A percentile compares a stretch with the other conserved stretches of the same genome.
phyloP scores from a whole-genome alignment of 1,140 invertebrate species.

The Xylocopa sonorina region DNA sequence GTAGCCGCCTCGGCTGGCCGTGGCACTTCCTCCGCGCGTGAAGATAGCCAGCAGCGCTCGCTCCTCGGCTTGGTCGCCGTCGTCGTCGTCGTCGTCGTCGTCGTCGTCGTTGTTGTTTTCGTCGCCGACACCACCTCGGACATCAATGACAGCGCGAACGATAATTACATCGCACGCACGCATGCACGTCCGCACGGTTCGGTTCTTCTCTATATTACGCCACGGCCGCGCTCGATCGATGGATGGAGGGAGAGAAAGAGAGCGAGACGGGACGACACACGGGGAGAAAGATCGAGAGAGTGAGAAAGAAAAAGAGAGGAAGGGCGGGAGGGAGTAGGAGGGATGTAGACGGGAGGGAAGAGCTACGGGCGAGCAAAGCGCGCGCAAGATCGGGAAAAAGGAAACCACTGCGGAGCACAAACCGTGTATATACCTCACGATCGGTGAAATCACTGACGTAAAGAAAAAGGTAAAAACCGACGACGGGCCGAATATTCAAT shows the following conservation, averaged over 20 bases:
- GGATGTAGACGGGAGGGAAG: slow-evolving; percentile 29
- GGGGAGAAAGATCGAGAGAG: slow-evolving; percentile 14
- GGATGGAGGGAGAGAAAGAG: slow-evolving; percentile 44
- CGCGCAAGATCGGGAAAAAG: slow-evolving; percentile 49
- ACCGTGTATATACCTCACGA: neutral
- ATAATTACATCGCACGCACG: slow-evolving; percentile 75
- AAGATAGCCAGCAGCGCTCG: slow-evolving; percentile 48
- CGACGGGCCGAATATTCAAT: neutral
- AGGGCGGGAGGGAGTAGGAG: slow-evolving; percentile 16
- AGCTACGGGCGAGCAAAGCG: slow-evolving; percentile 45
- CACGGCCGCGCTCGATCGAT: slow-evolving; percentile 49
- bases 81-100: slow-evolving; percentile 27
- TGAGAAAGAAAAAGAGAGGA: neutral
- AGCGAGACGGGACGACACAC: slow-evolving; percentile 22
- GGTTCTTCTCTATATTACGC: slow-evolving; percentile 50
- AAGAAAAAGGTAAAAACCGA: neutral
- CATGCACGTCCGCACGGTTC: slow-evolving; percentile 55
- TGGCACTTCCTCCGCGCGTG: slow-evolving; percentile 47
- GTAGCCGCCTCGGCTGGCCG: slow-evolving; percentile 63
- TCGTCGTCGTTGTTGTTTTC: slow-evolving; percentile 35
- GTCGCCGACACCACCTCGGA: slow-evolving; percentile 68
- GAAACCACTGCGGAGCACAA: slow-evolving; percentile 16
- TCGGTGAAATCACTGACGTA: neutral
- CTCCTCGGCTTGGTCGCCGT: slow-evolving; percentile 29
- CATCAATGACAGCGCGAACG: slow-evolving; percentile 75